Evolutionary conservation across 2,888 invertebrate genomes (phyloP).

Genomic region (Eristalis intricaria): DNA sequence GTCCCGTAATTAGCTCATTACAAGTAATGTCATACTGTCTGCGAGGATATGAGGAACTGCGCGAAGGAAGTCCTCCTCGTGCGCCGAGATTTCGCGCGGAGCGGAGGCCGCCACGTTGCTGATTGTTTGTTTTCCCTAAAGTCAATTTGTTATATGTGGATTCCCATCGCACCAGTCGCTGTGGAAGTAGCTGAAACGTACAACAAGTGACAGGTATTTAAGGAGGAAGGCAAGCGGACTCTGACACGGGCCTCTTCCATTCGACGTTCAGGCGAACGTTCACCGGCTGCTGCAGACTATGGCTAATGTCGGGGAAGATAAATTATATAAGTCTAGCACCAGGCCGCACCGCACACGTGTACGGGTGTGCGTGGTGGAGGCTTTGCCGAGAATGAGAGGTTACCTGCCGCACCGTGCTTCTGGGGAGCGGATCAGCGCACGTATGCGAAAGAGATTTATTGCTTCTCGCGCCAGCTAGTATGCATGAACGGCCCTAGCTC

Average conservation of each 20-base stretch:
- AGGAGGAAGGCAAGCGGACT: constrained; percentile 41
- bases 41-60: constrained; percentile 61
- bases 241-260: constrained; percentile 67
- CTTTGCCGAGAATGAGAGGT: constrained; percentile 25
- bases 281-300: constrained; percentile 24
- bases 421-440: constrained; percentile 69
- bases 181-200: constrained; percentile 62
- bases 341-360: constrained; percentile 63
- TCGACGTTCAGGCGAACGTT: constrained; percentile 16
- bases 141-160: constrained; percentile 68
- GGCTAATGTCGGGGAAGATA: constrained; percentile 69
- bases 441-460: constrained; percentile 72
- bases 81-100: constrained; percentile 49
- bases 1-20: constrained; percentile 75
- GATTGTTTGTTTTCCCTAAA: constrained; percentile 68
- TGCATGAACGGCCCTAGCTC: constrained; percentile 53
- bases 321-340: constrained; percentile 67
- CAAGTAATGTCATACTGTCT: constrained; percentile 74
- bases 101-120: constrained; percentile 49
- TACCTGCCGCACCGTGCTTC: constrained; percentile 44
- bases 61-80: constrained; percentile 22
- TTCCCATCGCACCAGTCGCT: constrained; percentile 42
- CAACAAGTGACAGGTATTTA: constrained; percentile 72
- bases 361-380: constrained; percentile 22
- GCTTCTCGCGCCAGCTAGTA: constrained; percentile 44